phyloP scores from a whole-genome alignment of 2,888 invertebrate species.

The Pycnomerus fuliginosus region DNA sequence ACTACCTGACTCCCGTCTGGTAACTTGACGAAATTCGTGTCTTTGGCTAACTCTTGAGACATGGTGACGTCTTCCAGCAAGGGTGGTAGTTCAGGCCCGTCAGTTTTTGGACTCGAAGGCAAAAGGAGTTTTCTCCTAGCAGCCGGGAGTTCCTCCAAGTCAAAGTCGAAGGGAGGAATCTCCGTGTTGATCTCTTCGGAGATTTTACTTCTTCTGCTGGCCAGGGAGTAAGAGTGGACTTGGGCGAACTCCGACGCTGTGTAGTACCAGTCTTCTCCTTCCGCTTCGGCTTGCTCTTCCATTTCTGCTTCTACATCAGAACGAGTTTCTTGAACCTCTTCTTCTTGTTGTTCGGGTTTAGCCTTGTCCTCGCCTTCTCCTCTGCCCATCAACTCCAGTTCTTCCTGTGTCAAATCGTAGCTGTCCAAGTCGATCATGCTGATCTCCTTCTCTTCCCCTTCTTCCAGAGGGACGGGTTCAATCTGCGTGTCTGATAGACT shows the following conservation, averaged over 20 bases:
- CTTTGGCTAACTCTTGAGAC: conserved; percentile 57
- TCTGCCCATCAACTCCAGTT: conserved; percentile 37
- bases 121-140: not conserved
- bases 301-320: no score
- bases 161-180: conserved; percentile 35
- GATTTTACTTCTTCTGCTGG: conserved; percentile 18
- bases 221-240: conserved; percentile 23
- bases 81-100: conserved; percentile 35
- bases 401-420: conserved; percentile 47
- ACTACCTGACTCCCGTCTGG: conserved; percentile 64
- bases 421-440: conserved; percentile 45
- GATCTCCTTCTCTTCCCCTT: conserved; percentile 43
- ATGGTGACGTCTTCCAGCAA: conserved; percentile 36
- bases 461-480: conserved; percentile 52
- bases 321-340: no score
- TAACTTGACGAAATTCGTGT: conserved; percentile 60
- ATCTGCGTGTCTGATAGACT: conserved; percentile 61
- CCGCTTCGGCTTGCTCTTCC: no score
- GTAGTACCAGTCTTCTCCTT: conserved; percentile 33
- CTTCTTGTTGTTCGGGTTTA: no score
- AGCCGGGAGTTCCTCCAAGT: conserved; percentile 29
- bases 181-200: conserved; percentile 37
- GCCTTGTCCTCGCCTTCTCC: conserved; percentile 18
- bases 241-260: conserved; percentile 31
- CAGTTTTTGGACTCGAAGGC: not conserved